Evolutionary conservation across 2,797 vertebrate species (phyloP), one percentile per base, ranked within the genome.

Genomic region (Acanthurus leucopareius): DNA sequence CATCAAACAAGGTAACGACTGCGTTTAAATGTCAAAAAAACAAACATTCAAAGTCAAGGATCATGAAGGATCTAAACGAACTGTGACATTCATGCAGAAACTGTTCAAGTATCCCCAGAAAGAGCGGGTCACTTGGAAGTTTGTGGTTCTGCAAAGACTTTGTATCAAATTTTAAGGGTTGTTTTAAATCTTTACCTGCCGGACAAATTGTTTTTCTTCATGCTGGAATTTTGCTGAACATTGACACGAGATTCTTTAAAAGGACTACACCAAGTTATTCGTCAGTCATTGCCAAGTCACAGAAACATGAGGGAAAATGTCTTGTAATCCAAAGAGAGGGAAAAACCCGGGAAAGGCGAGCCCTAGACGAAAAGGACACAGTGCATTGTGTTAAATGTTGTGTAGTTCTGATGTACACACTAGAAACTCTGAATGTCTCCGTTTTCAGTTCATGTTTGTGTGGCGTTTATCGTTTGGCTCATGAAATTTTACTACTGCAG

Each of bases 41-140:
- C 3, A 32, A 32, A 32, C 2, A 32, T 32, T 51, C 35, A 72
- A 69, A 72, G 32, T 44, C 1, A 10, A n/a, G 16, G 16, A 44
- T 16, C 48, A 62, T 38, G 47, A 83, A 89, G 90, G 83, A 78
- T 89, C 78, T 90, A 94, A 94, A 93, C 92, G 87, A 95, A 95
- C 94, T 94, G 94, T 96, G 93, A 94, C 92, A 93, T 52, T 76
- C 76, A 92, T 47, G 74, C 74, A 84, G 76, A 84, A 75, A 86
- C 90, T 85, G 82, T 75, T 79, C 32, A 80, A 75, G 62, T 7
- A 2, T 84, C 82, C 75, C 14, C 60, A 59, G 72, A 82, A 80
- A 73, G 73, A 73, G 56, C 45, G 63, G 79, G 47, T 73, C 75
- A 44, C 51, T 60, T 79, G 44, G 53, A 51, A 45, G 38, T 69